Conservation (phyloP, 1,140 invertebrate species). For the Brachionus rubens region DNA sequence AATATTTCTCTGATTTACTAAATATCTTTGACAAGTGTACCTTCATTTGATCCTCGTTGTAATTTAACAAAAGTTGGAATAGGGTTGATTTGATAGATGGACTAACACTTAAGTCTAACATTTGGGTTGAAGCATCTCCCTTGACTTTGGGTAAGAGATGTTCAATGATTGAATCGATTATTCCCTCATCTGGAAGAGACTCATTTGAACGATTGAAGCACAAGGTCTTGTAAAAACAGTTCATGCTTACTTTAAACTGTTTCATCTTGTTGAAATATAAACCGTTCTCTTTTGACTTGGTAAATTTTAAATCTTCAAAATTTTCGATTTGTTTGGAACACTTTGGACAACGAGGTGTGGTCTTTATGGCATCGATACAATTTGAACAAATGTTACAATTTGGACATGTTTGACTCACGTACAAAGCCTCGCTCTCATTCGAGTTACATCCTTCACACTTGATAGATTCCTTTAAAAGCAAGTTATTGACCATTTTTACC, state of each 20-base stretch:
- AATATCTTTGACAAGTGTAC: not conserved
- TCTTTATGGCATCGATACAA: not conserved
- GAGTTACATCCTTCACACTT: not conserved
- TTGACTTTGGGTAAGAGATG: not conserved
- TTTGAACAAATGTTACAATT: not conserved
- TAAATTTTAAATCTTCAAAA: not conserved
- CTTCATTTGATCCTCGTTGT: not conserved
- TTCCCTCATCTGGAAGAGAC: not conserved
- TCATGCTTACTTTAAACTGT: not conserved
- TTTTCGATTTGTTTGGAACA: not conserved
- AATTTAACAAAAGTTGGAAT: conserved; percentile 26
- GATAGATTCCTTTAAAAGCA: not conserved
- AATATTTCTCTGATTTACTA: conserved; percentile 6
- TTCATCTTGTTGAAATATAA: not conserved
- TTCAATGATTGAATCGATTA: conserved; percentile 13
- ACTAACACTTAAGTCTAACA: not conserved
- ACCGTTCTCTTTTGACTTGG: not conserved
- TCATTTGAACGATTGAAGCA: not conserved
- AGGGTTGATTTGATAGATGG: conserved; percentile 18
- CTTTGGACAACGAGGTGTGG: not conserved
- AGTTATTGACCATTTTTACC: not conserved
- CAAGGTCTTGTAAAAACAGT: conserved; percentile 4
- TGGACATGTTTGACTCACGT: not conserved
- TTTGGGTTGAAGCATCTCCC: not conserved
- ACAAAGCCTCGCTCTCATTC: not conserved